Base-by-base conservation (phyloP, 1,140 invertebrate genomes). In the Drosophila guanche region DNA sequence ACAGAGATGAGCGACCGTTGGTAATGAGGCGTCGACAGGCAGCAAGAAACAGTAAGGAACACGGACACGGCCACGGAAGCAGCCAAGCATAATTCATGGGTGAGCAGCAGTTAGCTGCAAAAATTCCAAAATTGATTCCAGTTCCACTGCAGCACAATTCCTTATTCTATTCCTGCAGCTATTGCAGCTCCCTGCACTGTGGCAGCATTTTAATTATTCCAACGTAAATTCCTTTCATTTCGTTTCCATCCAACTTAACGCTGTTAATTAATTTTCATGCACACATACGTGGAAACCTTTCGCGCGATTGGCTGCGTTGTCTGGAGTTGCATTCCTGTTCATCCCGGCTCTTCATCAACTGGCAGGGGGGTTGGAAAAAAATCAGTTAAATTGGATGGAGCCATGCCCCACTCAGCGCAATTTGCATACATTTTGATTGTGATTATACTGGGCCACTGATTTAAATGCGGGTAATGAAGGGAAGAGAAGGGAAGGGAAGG, bases 391-490 rank as follows among this genome's bases (percentile, higher is more conserved):
- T 85, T 86, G 83, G 77, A 71, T 77, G 81, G 63, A 63, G 61
- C 58, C 57, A 50, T 56, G 66, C 42, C 63, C 46, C 33, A 20
- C 16, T 20, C 70, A 57, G 52, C 61, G 62, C 81, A 85, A 85
- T 85, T 85, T 86, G 81, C 81, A 85, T 85, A 78, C 73, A 85
- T 86, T 85, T 81, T 76, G 77, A 75, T 74, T 78, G 77, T 86
- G 81, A 85, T 85, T 85, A 86, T 88, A 77, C 61, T 48, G 50
- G 63, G 75, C 81, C 73, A 68, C 68, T 88, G 81, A 85, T 86
- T 85, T 77, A 86, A 85, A 86, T 88, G 16, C 16, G 16, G 54
- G n/a, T n/a, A n/a, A n/a, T n/a, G n/a, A n/a, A n/a, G n/a, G n/a
- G n/a, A n/a, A n/a, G n/a, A n/a, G n/a, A n/a, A n/a, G n/a, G n/a